Percentiles rank a stretch among this genome's conserved stretches.
Evolutionary conservation across 2,888 invertebrate genomes (phyloP).

Genomic region (Heliconius cydno): DNA sequence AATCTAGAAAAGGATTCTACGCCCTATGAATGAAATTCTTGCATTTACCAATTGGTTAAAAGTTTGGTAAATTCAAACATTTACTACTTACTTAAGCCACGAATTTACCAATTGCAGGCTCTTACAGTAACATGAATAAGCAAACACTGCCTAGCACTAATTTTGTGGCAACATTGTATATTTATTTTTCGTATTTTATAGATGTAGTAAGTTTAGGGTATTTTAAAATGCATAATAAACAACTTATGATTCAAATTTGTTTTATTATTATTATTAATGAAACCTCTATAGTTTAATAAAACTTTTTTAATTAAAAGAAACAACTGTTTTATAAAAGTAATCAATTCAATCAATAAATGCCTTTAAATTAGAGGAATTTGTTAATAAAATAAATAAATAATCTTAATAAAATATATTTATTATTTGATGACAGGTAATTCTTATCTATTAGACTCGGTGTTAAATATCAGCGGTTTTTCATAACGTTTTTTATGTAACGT

Average conservation of each 20-base stretch:
- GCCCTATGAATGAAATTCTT: not conserved
- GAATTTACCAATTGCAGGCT: not conserved
- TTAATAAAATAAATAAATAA: no score
- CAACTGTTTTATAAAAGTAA: no score
- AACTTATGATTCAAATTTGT: constrained; percentile 52
- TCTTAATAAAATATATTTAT: no score
- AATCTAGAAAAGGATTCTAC: not conserved
- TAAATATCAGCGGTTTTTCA: no score
- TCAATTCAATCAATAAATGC: no score
- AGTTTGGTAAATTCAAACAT: not conserved
- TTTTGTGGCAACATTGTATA: constrained; percentile 51
- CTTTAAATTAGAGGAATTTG: no score
- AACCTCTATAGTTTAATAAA: no score
- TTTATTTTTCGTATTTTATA: constrained; percentile 53
- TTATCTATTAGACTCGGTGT: no score
- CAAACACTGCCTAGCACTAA: constrained; percentile 51
- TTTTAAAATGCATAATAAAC: constrained; percentile 67
- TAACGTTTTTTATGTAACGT: no score
- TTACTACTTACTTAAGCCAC: not conserved
- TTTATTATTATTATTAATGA: constrained; percentile 40
- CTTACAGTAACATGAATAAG: constrained; percentile 2
- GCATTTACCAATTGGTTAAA: not conserved
- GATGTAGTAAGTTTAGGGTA: constrained; percentile 48
- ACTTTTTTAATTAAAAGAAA: no score
- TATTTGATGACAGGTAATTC: no score